These are phyloP conservation scores for Lamellibrachia columna DNA, from an alignment of 2,888 invertebrate species.

Conservation along the genomic window DNA sequence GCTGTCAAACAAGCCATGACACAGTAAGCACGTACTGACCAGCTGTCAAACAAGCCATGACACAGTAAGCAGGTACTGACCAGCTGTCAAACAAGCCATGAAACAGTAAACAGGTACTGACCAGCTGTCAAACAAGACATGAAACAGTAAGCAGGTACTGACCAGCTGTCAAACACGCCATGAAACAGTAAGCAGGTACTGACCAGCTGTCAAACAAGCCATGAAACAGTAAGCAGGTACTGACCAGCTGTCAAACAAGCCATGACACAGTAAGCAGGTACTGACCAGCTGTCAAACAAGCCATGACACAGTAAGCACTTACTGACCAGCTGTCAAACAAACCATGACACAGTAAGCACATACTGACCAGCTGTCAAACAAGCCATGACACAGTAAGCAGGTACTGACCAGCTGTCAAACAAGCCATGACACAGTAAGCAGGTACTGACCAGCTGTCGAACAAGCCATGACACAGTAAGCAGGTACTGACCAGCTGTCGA, in stretches of 20 bases:
- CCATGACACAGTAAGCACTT: background rate
- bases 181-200: background rate
- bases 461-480: too few species aligned
- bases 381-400: too few species aligned
- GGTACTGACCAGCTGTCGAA: too few species aligned
- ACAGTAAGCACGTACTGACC: slow-evolving; percentile 22
- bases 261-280: background rate
- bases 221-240: too few species aligned
- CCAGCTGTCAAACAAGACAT: background rate
- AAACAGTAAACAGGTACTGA: too few species aligned
- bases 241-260: background rate
- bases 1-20: background rate
- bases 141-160: background rate
- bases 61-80: background rate
- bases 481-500: too few species aligned
- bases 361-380: too few species aligned
- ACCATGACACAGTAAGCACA: too few species aligned
- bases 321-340: too few species aligned
- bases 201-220: background rate
- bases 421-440: too few species aligned
- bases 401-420: too few species aligned
- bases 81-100: background rate
- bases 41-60: slow-evolving; percentile 69
- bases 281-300: slow-evolving; percentile 69
- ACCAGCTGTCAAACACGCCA: slow-evolving; percentile 69